These are phyloP conservation scores for Ectemnius continuus DNA, from an alignment of 2,888 invertebrate species.

Conservation along the genomic window DNA sequence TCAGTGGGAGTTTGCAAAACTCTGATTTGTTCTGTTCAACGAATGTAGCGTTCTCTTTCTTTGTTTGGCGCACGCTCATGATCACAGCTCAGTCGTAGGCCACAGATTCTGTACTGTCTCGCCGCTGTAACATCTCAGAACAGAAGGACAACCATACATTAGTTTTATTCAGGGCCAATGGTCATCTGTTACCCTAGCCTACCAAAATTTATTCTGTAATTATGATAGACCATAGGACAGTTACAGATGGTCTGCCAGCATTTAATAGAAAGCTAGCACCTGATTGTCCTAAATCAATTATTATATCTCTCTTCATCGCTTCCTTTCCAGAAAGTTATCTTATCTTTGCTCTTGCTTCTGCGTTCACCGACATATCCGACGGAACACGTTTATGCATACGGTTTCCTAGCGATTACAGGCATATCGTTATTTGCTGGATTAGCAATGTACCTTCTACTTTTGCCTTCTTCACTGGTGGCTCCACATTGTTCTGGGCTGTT, in stretches of 20 bases:
- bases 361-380: slow-evolving; percentile 60
- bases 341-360: slow-evolving; percentile 57
- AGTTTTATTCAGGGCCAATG: slow-evolving; percentile 76
- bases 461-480: slow-evolving; percentile 71
- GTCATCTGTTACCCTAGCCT: slow-evolving; percentile 71
- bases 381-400: slow-evolving; percentile 56
- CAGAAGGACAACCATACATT: slow-evolving; percentile 79
- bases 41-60: slow-evolving; percentile 77
- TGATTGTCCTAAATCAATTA: slow-evolving; percentile 59
- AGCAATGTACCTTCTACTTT: slow-evolving; percentile 77
- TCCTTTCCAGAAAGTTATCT: slow-evolving; percentile 57
- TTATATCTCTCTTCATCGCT: slow-evolving; percentile 54
- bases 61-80: slow-evolving; percentile 77
- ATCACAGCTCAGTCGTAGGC: slow-evolving; percentile 78
- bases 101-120: slow-evolving; percentile 78
- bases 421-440: slow-evolving; percentile 59
- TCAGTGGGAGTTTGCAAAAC: slow-evolving; percentile 75
- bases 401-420: slow-evolving; percentile 55
- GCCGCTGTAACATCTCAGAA: slow-evolving; percentile 80
- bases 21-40: slow-evolving; percentile 76
- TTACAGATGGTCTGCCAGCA: slow-evolving; percentile 60
- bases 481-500: slow-evolving; percentile 67
- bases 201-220: slow-evolving; percentile 64
- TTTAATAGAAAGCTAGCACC: slow-evolving; percentile 62
- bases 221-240: slow-evolving; percentile 58